Evolutionary conservation across 2,113 vertebrate genomes (phyloP).

Genomic region (Notothenia rossii): DNA sequence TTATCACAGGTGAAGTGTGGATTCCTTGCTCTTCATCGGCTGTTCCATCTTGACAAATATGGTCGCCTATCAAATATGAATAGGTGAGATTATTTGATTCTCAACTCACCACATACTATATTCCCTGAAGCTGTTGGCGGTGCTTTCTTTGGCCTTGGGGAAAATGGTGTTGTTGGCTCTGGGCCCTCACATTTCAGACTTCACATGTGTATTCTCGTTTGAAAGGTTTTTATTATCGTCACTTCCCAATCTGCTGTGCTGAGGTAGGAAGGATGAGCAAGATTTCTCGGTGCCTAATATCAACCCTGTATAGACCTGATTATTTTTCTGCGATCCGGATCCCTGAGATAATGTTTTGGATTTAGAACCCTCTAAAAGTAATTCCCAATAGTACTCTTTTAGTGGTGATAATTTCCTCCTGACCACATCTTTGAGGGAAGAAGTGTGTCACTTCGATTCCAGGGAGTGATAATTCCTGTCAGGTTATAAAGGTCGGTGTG

Average conservation of each 20-base stretch:
- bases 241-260: neutral
- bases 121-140: constrained; percentile 4
- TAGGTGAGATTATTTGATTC: neutral
- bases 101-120: neutral
- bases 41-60: too few species aligned
- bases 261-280: constrained; percentile 4
- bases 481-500: constrained; percentile 24
- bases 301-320: neutral
- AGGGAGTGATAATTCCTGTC: constrained; percentile 8
- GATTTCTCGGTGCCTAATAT: constrained; percentile 3
- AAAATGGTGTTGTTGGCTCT: neutral
- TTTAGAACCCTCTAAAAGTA: neutral
- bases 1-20: too few species aligned
- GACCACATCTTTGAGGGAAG: neutral
- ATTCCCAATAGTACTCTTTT: neutral
- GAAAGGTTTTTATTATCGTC: constrained; percentile 4
- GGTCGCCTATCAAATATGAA: too few species aligned
- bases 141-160: neutral
- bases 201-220: neutral
- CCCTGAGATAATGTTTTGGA: neutral
- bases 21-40: too few species aligned
- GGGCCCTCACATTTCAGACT: neutral
- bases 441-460: neutral
- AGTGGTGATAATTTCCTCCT: constrained; percentile 19
- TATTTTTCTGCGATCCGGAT: neutral